Percentiles rank a stretch among this genome's conserved stretches.
phyloP scores from a whole-genome alignment of 2,888 invertebrate genomes.

The Mechanitis messenoides region DNA sequence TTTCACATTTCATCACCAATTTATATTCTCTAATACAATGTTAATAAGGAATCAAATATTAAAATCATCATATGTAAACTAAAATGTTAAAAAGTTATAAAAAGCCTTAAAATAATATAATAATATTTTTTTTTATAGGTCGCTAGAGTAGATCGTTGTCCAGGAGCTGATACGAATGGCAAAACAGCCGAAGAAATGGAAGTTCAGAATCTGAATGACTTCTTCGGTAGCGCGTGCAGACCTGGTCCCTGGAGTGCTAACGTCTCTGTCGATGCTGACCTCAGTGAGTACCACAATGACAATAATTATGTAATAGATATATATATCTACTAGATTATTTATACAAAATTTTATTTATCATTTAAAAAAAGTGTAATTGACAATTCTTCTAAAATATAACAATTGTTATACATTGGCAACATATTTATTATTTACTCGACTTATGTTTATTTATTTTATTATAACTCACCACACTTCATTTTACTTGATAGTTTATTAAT shows the following conservation, averaged over 20 bases:
- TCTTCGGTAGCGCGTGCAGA: slow-evolving; percentile 83
- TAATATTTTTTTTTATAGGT: slow-evolving; percentile 38
- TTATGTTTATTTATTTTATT: too few species aligned
- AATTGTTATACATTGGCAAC: too few species aligned
- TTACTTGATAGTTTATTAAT: too few species aligned
- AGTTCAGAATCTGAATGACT: slow-evolving; percentile 74
- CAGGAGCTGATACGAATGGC: slow-evolving; percentile 33
- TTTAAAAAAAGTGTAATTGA: not conserved
- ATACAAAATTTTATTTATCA: not conserved
- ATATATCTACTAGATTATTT: not conserved
- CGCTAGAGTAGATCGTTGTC: slow-evolving; percentile 52
- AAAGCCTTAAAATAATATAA: too few species aligned
- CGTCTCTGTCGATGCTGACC: slow-evolving; percentile 60
- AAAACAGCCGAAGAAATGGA: slow-evolving; percentile 77
- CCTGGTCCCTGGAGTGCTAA: slow-evolving; percentile 83
- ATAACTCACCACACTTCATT: too few species aligned
- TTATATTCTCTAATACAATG: not conserved
- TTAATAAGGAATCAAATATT: too few species aligned
- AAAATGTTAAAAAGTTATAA: too few species aligned
- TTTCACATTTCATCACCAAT: too few species aligned
- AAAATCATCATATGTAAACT: too few species aligned
- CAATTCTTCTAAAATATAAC: not conserved
- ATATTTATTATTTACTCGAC: too few species aligned
- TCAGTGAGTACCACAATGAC: slow-evolving; percentile 72
- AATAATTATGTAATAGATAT: not conserved